Evolutionary conservation across 2,888 invertebrate genomes (phyloP).

Genomic region (Amphimallon solstitiale): DNA sequence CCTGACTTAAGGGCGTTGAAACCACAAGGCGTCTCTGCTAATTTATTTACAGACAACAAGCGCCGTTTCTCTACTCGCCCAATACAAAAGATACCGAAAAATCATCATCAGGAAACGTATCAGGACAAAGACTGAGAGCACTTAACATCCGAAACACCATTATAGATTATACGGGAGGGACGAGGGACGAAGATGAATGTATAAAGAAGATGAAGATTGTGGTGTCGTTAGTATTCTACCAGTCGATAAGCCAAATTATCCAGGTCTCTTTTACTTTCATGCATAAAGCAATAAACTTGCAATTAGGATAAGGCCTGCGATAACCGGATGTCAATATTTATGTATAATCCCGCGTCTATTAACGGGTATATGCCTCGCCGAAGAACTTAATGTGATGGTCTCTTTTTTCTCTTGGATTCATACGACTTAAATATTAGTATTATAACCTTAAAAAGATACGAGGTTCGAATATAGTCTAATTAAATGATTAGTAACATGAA

Average conservation of each 20-base stretch:
- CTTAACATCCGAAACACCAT: slow-evolving; percentile 13
- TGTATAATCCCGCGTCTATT: too few relatives aligned
- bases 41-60: slow-evolving; percentile 31
- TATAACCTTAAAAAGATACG: too few relatives aligned
- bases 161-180: slow-evolving; percentile 1
- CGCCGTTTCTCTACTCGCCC: slow-evolving; percentile 11
- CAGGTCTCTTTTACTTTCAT: neutral
- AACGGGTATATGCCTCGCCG: too few relatives aligned
- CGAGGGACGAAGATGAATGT: too few relatives aligned
- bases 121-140: slow-evolving; percentile 5
- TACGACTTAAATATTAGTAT: too few relatives aligned
- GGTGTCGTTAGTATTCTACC: neutral
- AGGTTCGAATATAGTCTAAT: too few relatives aligned
- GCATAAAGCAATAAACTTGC: neutral
- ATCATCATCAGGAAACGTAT: slow-evolving; percentile 20
- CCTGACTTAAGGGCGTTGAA: slow-evolving; percentile 2
- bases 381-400: too few relatives aligned
- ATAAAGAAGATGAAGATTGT: too few relatives aligned
- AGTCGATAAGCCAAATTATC: slow-evolving; percentile 11
- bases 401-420: too few relatives aligned
- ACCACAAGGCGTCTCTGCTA: slow-evolving; percentile 31
- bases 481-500: too few relatives aligned
- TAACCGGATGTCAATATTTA: neutral
- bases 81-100: slow-evolving; percentile 24
- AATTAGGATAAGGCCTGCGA: slow-evolving; percentile 2